Evolutionary conservation across 2,888 invertebrate species (phyloP).

Genomic region (Diadegma fenestrale): DNA sequence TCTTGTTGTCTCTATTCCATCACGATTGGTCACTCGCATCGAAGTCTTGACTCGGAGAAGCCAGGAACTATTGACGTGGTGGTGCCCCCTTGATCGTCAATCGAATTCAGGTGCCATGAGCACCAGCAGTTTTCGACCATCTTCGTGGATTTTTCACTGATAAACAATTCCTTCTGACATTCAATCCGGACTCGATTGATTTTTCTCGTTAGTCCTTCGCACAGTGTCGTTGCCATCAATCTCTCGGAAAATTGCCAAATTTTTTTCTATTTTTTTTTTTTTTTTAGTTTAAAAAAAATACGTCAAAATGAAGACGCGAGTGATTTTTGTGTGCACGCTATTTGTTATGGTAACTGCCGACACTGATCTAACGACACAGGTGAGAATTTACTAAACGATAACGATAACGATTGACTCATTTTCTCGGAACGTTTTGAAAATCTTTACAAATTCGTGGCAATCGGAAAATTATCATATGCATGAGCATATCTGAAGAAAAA

Average conservation of each 20-base stretch:
- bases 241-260: not conserved
- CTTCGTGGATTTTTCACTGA: not conserved
- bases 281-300: slow-evolving; percentile 58
- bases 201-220: not conserved
- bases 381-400: slow-evolving; percentile 51
- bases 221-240: not conserved
- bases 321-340: slow-evolving; percentile 57
- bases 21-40: slow-evolving; percentile 66
- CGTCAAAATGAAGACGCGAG: slow-evolving; percentile 60
- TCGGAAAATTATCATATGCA: not conserved
- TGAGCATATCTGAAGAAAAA: not conserved
- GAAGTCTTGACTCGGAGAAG: slow-evolving; percentile 57
- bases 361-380: slow-evolving; percentile 60
- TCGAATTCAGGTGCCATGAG: slow-evolving; percentile 48
- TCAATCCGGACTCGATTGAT: not conserved
- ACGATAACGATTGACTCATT: not conserved
- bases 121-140: slow-evolving; percentile 25
- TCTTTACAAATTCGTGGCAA: not conserved
- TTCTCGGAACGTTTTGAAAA: no score
- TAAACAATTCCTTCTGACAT: not conserved
- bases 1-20: slow-evolving; percentile 59
- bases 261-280: not conserved
- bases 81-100: slow-evolving; percentile 36
- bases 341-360: slow-evolving; percentile 34
- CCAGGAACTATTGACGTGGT: slow-evolving; percentile 43